phyloP scores from a whole-genome alignment of 2,113 vertebrate species.

The Nothocercus julius region DNA sequence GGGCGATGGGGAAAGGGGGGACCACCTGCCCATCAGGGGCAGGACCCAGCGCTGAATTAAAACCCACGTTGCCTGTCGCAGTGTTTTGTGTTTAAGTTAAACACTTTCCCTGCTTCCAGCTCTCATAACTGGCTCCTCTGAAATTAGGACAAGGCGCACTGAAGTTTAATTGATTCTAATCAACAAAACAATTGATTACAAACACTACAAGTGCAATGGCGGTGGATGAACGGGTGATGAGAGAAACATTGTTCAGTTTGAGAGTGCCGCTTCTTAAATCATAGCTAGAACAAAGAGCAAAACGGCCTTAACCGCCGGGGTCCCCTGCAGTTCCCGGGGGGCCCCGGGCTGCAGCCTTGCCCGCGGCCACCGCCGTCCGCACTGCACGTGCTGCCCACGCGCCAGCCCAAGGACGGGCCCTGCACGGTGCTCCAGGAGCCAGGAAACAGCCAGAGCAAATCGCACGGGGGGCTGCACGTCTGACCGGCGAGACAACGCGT shows the following conservation, averaged over 20 bases:
- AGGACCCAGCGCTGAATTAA: background rate
- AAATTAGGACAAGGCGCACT: background rate
- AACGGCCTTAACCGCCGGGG: background rate
- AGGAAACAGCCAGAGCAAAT: conserved; percentile 4
- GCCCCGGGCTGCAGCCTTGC: background rate
- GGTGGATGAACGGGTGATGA: background rate
- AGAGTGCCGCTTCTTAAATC: background rate
- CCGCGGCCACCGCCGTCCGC: too few species aligned
- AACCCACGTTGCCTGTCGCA: background rate
- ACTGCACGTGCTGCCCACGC: too few species aligned
- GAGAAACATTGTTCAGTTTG: background rate
- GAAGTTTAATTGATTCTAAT: background rate
- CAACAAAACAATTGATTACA: background rate
- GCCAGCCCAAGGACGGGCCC: too few species aligned
- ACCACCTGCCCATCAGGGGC: background rate
- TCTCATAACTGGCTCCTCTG: background rate
- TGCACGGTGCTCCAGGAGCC: background rate
- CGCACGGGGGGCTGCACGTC: background rate
- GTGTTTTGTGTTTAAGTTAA: background rate
- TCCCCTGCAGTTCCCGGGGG: background rate
- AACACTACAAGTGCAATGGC: background rate
- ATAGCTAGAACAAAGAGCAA: background rate
- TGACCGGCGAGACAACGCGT: conserved; percentile 13
- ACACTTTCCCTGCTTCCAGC: background rate
- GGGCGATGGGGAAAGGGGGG: background rate